Conservation (phyloP, 2,797 vertebrate species). For the Meda fulgida region DNA sequence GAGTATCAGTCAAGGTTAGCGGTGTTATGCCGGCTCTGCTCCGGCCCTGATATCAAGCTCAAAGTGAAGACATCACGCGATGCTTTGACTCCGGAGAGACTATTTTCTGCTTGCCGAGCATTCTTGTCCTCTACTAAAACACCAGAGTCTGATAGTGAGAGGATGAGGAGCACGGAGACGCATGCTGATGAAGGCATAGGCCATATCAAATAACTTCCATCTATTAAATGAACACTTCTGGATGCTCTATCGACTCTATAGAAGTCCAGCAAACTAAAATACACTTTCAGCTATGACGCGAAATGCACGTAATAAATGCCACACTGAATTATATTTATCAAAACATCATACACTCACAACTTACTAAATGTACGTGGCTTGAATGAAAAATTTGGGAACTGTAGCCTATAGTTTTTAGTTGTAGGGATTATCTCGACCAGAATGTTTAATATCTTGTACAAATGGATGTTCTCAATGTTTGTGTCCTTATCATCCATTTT, state of each 20-base stretch:
- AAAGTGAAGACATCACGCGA: constrained; percentile 70
- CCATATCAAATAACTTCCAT: too few species aligned
- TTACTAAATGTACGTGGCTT: neutral
- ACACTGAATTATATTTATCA: neutral
- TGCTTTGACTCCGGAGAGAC: constrained; percentile 78
- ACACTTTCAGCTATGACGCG: neutral
- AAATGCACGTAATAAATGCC: neutral
- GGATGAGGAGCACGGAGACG: neutral
- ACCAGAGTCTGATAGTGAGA: constrained; percentile 48
- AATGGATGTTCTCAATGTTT: neutral
- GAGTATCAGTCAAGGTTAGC: constrained; percentile 57
- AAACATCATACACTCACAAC: neutral
- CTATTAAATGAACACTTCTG: neutral
- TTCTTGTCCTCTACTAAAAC: constrained; percentile 59
- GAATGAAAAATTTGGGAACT: neutral
- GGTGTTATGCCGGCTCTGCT: constrained; percentile 78
- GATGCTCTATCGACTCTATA: neutral
- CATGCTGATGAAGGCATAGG: neutral
- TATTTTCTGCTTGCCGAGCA: constrained; percentile 67
- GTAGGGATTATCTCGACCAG: neutral
- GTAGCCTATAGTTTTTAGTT: neutral
- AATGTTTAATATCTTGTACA: neutral
- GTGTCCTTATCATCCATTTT: neutral
- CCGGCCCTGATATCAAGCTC: constrained; percentile 75
- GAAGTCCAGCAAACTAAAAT: too few species aligned